Conservation (phyloP, 2,113 vertebrate genomes). For the Sula dactylatra region DNA sequence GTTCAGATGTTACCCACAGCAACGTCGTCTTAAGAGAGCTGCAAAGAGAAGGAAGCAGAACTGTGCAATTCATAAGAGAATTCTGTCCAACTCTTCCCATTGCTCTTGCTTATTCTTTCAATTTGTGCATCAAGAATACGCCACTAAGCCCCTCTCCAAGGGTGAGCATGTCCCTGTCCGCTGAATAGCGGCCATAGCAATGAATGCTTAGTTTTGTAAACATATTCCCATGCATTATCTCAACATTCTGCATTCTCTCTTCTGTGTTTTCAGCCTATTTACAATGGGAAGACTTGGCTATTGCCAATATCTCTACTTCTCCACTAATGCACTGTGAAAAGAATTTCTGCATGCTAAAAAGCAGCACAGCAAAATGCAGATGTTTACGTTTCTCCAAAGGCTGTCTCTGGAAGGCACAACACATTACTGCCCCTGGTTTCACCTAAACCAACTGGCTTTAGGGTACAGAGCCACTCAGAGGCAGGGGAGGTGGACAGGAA, state of each 20-base stretch:
- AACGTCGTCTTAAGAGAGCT: neutral
- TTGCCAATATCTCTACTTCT: neutral
- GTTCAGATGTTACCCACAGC: neutral
- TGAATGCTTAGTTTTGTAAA: neutral
- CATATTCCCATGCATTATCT: neutral
- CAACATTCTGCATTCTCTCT: neutral
- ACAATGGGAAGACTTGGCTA: neutral
- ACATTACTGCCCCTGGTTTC: neutral
- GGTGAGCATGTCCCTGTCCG: neutral
- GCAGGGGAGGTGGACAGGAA: no score
- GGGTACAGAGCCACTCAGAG: neutral
- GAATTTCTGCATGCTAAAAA: neutral
- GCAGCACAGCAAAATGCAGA: neutral
- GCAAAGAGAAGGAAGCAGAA: neutral
- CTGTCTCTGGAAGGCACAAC: neutral
- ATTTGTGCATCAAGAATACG: neutral
- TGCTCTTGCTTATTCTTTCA: neutral
- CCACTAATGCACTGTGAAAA: rapidly evolving
- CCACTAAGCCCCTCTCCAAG: neutral
- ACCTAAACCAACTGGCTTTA: neutral
- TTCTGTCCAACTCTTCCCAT: neutral
- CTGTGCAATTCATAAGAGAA: neutral
- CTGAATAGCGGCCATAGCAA: neutral
- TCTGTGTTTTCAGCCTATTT: neutral
- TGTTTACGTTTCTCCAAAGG: neutral